These are phyloP conservation scores for Drosophila tanythrix DNA, from an alignment of 2,888 invertebrate genomes.

Conservation along the genomic window DNA sequence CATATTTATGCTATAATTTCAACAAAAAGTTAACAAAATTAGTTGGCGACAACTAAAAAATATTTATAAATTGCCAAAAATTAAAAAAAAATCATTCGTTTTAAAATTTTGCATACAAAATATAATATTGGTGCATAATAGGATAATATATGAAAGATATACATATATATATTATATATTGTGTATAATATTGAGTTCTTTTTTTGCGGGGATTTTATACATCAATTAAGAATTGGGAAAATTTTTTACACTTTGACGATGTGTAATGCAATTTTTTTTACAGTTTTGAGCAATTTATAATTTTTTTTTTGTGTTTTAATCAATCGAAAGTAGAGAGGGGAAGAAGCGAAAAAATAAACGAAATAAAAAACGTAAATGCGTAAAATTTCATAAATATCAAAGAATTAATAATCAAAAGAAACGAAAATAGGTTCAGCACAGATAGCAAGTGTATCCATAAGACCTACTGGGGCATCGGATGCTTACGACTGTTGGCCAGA, in stretches of 20 bases:
- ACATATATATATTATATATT: slow-evolving; percentile 60
- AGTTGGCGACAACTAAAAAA: slow-evolving; percentile 49
- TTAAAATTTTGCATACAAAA: slow-evolving; percentile 20
- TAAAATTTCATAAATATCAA: slow-evolving; percentile 43
- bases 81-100: slow-evolving; percentile 43
- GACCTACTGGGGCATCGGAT: slow-evolving; percentile 64
- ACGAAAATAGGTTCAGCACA: slow-evolving; percentile 1
- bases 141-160: slow-evolving; percentile 30
- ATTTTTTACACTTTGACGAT: slow-evolving; percentile 61
- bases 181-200: slow-evolving; percentile 67
- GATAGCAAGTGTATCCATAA: slow-evolving; percentile 7
- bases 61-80: slow-evolving; percentile 76
- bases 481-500: slow-evolving; percentile 85
- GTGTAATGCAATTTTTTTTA: slow-evolving; percentile 63
- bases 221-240: slow-evolving; percentile 36
- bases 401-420: slow-evolving; percentile 24
- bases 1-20: slow-evolving; percentile 20
- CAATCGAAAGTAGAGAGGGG: slow-evolving; percentile 32
- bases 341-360: slow-evolving; percentile 56
- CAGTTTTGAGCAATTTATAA: slow-evolving; percentile 79
- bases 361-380: slow-evolving; percentile 60
- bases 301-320: slow-evolving; percentile 49
- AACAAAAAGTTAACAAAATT: slow-evolving; percentile 51
- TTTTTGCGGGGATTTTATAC: slow-evolving; percentile 26
- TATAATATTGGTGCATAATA: slow-evolving; percentile 32